Evolutionary conservation across 2,113 vertebrate genomes (phyloP).

Genomic region (Athene cunicularia): DNA sequence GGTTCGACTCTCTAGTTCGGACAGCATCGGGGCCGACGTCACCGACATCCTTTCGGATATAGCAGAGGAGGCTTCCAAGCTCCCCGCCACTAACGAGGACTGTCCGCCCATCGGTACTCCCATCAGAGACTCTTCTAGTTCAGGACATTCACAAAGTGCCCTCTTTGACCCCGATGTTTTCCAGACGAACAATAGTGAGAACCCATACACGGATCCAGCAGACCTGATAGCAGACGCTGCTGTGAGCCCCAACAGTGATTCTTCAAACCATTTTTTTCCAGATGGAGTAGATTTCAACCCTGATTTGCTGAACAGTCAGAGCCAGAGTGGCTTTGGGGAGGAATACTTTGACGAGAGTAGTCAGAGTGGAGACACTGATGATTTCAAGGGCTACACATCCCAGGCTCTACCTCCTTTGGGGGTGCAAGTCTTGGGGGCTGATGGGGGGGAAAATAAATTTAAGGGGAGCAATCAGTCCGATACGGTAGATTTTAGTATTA

Average conservation of each 20-base stretch:
- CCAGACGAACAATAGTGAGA: constrained; percentile 90
- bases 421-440: constrained; percentile 77
- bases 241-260: constrained; percentile 92
- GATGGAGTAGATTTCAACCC: constrained; percentile 95
- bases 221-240: constrained; percentile 93
- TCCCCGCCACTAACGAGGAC: constrained; percentile 83
- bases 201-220: constrained; percentile 92
- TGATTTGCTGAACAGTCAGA: constrained; percentile 89
- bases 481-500: constrained; percentile 83
- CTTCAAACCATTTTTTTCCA: constrained; percentile 91
- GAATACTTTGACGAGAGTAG: constrained; percentile 95
- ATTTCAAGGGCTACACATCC: constrained; percentile 89
- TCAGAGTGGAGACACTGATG: constrained; percentile 91
- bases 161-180: constrained; percentile 97
- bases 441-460: constrained; percentile 78
- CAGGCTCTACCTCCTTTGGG: constrained; percentile 79
- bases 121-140: constrained; percentile 95
- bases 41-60: constrained; percentile 96
- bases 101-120: constrained; percentile 91
- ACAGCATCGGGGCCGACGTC: constrained; percentile 94
- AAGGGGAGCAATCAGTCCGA: constrained; percentile 76
- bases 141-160: constrained; percentile 91
- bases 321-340: constrained; percentile 86
- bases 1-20: constrained; percentile 93
- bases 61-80: constrained; percentile 92